These are phyloP conservation scores for Cariama cristata DNA, from an alignment of 2,113 vertebrate species.

Conservation along the genomic window DNA sequence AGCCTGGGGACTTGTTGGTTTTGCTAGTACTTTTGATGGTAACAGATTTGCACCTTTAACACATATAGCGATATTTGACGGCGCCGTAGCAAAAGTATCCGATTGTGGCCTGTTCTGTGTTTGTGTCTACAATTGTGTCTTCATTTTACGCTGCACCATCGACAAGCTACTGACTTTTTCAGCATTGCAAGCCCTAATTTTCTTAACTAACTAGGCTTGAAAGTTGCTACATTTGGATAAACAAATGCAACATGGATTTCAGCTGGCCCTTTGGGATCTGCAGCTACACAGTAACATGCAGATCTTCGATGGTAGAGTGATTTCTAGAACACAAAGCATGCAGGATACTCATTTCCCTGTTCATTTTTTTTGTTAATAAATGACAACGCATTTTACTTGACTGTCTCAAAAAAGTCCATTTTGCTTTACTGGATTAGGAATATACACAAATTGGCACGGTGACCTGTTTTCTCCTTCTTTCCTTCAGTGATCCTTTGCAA, in stretches of 20 bases:
- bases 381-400: background rate
- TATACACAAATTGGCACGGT: background rate
- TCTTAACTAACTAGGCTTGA: background rate
- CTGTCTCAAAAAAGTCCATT: background rate
- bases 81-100: background rate
- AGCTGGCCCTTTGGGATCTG: background rate
- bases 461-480: background rate
- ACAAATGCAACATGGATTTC: background rate
- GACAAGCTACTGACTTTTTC: background rate
- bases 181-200: background rate
- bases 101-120: background rate
- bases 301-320: background rate
- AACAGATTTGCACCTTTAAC: background rate
- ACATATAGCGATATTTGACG: background rate
- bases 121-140: background rate
- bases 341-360: fast-evolving
- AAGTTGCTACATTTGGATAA: background rate
- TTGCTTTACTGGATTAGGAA: background rate
- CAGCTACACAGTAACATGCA: background rate
- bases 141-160: background rate
- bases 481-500: background rate
- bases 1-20: background rate
- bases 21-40: background rate
- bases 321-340: fast-evolving
- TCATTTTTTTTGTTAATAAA: background rate